These are phyloP conservation scores for Nycticorax nycticorax DNA, from an alignment of 2,113 vertebrate species.

Conservation along the genomic window DNA sequence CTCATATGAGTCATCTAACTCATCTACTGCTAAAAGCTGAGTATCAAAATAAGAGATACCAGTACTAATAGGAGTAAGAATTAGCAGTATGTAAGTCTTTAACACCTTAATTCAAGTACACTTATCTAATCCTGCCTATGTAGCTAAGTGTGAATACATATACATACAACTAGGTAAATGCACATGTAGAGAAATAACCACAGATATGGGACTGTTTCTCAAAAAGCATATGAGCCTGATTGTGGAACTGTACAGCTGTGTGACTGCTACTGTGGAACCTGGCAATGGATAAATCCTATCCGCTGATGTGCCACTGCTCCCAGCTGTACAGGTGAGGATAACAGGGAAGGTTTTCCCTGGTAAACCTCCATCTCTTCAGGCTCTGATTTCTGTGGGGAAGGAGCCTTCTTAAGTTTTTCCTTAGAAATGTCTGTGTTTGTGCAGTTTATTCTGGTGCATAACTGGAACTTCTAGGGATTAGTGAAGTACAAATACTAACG, in stretches of 20 bases:
- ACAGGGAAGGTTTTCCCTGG: background rate
- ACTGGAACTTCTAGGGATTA: background rate
- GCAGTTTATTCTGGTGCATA: background rate
- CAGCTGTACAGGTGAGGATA: background rate
- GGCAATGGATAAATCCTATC: background rate
- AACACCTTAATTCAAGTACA: background rate
- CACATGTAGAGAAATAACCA: background rate
- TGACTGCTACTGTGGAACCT: background rate
- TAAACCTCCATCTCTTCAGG: background rate
- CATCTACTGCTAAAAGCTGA: background rate
- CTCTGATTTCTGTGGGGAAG: background rate
- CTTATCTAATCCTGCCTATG: background rate
- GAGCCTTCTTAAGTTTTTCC: background rate
- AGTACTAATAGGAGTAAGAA: background rate
- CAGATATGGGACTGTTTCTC: background rate
- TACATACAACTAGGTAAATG: background rate
- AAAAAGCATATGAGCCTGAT: background rate
- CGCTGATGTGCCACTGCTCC: background rate
- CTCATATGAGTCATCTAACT: background rate
- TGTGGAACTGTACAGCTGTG: background rate
- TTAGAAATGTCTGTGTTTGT: background rate
- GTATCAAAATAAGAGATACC: background rate
- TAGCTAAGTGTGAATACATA: too few species aligned
- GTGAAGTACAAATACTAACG: background rate
- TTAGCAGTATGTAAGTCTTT: background rate